These are phyloP conservation scores for Harpalus rubripes DNA, from an alignment of 2,888 invertebrate genomes.

Conservation along the genomic window DNA sequence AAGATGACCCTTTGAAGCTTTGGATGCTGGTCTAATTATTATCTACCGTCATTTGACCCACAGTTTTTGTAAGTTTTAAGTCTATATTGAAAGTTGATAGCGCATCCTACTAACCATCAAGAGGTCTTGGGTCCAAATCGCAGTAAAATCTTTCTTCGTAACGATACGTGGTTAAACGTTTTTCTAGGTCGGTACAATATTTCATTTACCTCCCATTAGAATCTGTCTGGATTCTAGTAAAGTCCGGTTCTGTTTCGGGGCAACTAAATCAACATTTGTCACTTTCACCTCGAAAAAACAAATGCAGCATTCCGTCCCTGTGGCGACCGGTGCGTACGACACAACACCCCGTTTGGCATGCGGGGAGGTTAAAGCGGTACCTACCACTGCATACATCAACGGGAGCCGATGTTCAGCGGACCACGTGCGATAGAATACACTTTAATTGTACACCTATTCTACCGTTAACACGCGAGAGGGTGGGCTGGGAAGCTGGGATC, in stretches of 20 bases:
- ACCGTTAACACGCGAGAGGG: constrained; percentile 68
- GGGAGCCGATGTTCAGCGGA: constrained; percentile 70
- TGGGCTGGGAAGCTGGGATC: constrained; percentile 33
- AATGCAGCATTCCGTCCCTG: constrained; percentile 35
- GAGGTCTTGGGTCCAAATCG: too few relatives aligned
- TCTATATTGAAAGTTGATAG: too few relatives aligned
- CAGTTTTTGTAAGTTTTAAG: too few relatives aligned
- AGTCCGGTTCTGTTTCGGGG: constrained; percentile 33
- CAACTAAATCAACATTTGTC: constrained; percentile 54
- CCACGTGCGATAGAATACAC: constrained; percentile 72
- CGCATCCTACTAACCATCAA: too few relatives aligned
- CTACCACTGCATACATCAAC: constrained; percentile 69
- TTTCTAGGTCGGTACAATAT: background rate
- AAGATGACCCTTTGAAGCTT: too few relatives aligned
- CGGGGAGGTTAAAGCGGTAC: constrained; percentile 2
- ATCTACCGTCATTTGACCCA: too few relatives aligned
- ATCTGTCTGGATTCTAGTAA: constrained; percentile 1
- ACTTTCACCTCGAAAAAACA: constrained; percentile 45
- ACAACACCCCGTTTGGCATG: background rate
- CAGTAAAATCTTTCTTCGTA: too few relatives aligned
- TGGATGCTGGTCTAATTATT: too few relatives aligned
- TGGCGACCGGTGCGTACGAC: constrained; percentile 34
- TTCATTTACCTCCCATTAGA: constrained; percentile 8
- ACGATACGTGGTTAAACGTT: background rate
- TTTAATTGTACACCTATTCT: constrained; percentile 73